Conservation (phyloP, 2,888 invertebrate species). For the Diploptera punctata region DNA sequence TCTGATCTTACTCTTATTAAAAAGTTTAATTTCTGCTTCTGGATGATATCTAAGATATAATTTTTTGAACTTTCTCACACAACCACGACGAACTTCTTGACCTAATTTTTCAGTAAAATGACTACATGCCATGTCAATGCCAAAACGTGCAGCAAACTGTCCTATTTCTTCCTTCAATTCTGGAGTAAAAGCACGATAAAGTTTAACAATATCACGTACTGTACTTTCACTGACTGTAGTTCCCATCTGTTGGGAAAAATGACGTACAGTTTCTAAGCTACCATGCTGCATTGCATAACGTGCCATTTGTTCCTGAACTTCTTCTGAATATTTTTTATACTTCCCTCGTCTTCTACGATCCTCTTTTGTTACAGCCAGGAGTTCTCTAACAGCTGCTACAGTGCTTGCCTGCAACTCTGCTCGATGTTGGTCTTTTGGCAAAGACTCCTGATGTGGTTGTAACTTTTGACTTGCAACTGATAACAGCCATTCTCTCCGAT, state of each 20-base stretch:
- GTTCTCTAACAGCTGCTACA: slow-evolving; percentile 47
- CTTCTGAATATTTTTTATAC: slow-evolving; percentile 47
- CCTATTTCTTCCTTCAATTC: slow-evolving; percentile 48
- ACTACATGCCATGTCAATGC: slow-evolving; percentile 46
- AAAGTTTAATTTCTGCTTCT: slow-evolving; percentile 32
- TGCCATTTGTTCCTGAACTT: slow-evolving; percentile 48
- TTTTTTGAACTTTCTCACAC: slow-evolving; percentile 47
- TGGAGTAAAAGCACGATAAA: slow-evolving; percentile 44
- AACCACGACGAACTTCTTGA: slow-evolving; percentile 44
- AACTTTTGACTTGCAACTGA: slow-evolving; percentile 21
- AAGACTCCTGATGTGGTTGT: not conserved
- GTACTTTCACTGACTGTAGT: slow-evolving; percentile 48
- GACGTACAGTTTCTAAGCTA: slow-evolving; percentile 44
- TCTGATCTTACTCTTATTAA: not conserved
- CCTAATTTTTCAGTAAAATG: slow-evolving; percentile 46
- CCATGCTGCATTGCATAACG: slow-evolving; percentile 47
- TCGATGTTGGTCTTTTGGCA: slow-evolving; percentile 22
- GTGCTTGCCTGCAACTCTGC: slow-evolving; percentile 44
- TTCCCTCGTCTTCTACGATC: slow-evolving; percentile 47
- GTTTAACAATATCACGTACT: slow-evolving; percentile 48
- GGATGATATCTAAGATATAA: slow-evolving; percentile 43
- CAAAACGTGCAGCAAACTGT: slow-evolving; percentile 45
- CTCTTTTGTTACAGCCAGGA: slow-evolving; percentile 47
- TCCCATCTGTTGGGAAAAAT: slow-evolving; percentile 47
- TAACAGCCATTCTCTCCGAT: slow-evolving; percentile 23